phyloP scores from a whole-genome alignment of 2,113 vertebrate genomes.

The Passer domesticus region DNA sequence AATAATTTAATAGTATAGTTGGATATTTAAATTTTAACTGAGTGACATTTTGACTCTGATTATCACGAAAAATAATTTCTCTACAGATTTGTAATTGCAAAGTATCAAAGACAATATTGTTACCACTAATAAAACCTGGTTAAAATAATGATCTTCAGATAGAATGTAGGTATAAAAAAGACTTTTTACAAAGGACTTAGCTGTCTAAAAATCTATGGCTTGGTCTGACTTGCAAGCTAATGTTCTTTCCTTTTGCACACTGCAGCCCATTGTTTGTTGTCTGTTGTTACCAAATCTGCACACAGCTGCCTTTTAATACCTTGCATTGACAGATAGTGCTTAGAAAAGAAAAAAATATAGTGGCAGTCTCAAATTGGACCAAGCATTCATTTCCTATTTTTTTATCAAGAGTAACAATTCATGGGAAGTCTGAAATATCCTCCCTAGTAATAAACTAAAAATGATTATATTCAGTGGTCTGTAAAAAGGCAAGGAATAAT shows the following conservation, averaged over 20 bases:
- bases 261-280: neutral
- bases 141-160: neutral
- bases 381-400: neutral
- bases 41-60: neutral
- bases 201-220: neutral
- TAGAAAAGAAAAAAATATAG: neutral
- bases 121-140: neutral
- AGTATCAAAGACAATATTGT: neutral
- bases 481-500: constrained; percentile 10
- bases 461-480: neutral
- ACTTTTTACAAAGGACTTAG: neutral
- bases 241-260: neutral
- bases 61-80: neutral
- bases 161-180: neutral
- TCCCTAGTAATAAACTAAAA: neutral
- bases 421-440: neutral
- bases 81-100: neutral
- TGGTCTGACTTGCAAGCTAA: neutral
- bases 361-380: neutral
- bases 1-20: neutral
- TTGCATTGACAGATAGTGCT: neutral
- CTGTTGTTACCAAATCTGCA: neutral
- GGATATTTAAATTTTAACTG: neutral
- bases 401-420: neutral
- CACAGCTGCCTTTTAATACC: neutral